These are phyloP conservation scores for Pangasius sanitwongsei DNA, from an alignment of 2,797 vertebrate species.

Conservation along the genomic window DNA sequence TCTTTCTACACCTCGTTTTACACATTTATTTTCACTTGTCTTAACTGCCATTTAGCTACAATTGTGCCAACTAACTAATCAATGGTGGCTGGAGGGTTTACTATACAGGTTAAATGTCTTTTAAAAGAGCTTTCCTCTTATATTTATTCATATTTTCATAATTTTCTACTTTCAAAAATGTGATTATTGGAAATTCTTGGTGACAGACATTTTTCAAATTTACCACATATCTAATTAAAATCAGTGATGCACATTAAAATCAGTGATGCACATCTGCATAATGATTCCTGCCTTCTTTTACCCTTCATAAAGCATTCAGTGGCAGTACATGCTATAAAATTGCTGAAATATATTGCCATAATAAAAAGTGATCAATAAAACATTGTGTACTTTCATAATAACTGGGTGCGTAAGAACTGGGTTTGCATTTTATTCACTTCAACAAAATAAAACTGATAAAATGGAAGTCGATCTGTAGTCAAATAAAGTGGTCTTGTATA, in stretches of 20 bases:
- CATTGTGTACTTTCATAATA: background rate
- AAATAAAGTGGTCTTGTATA: background rate
- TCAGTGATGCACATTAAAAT: conserved; percentile 44
- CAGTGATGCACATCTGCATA: conserved; percentile 37
- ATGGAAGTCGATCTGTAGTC: background rate
- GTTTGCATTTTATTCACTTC: conserved; percentile 4
- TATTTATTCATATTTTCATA: conserved; percentile 40
- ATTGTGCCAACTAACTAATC: conserved; percentile 25
- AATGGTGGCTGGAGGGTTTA: conserved; percentile 35
- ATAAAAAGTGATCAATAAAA: conserved; percentile 13
- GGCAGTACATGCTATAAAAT: background rate
- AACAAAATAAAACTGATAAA: background rate
- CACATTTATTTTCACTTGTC: conserved; percentile 8
- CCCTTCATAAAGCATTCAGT: background rate
- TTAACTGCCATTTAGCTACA: conserved; percentile 23
- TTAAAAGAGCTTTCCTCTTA: conserved; percentile 15
- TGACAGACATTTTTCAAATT: conserved; percentile 21
- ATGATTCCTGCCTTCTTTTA: conserved; percentile 36
- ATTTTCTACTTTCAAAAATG: conserved; percentile 38
- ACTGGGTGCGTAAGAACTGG: background rate
- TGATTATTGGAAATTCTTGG: conserved; percentile 28
- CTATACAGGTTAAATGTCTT: conserved; percentile 24
- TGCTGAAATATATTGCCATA: conserved; percentile 12
- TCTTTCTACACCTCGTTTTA: conserved; percentile 50
- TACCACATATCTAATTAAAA: conserved; percentile 35